Evolutionary conservation across 2,888 invertebrate species (phyloP), one percentile per base, ranked within the genome.

Genomic region (Nasonovia ribisnigri): DNA sequence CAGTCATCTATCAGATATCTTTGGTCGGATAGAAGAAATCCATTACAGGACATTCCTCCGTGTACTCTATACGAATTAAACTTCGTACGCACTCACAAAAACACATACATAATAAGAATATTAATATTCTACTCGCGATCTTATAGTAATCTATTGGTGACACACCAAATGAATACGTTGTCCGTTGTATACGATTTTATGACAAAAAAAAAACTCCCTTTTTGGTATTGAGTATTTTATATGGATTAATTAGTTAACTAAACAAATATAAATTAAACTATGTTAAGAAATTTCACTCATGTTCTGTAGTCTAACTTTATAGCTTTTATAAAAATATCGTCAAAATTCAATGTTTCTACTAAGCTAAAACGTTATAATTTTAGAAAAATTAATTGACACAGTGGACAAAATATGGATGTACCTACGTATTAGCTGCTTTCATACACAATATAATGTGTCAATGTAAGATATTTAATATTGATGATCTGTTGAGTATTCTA

Each of bases 31-130:
- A n/a, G 89, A 46, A 89, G 84, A 89, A 89, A 93, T 89, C 84
- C 89, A 93, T 89, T 87, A 93, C 36, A 51, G 57, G 48, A 93
- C 93, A 93, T 93, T 93, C 93, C 90, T 93, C 36, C 86, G 67
- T 93, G 93, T 86, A 90, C 86, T 90, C 77, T 88, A 16, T 90
- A 90, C 89, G 90, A 93, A 90, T 67, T 84, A 90, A 84, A 93
- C 84, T 60, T 24, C 24, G 46, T n/a, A n/a, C 43, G 13, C 57
- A 26, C 29, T 46, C 43, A 43, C 57, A n/a, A 54, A 57, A 54
- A 57, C 26, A 43, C 92, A 20, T 13, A 51, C 51, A 29, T 26
- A 51, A 84, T 86, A 36, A 57, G 6, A 46, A 20, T 89, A 87
- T 93, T 90, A 86, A 90, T 86, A 93, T 93, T 93, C 93, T 0